phyloP scores from a whole-genome alignment of 2,113 vertebrate species.

The Heloderma charlesbogerti region DNA sequence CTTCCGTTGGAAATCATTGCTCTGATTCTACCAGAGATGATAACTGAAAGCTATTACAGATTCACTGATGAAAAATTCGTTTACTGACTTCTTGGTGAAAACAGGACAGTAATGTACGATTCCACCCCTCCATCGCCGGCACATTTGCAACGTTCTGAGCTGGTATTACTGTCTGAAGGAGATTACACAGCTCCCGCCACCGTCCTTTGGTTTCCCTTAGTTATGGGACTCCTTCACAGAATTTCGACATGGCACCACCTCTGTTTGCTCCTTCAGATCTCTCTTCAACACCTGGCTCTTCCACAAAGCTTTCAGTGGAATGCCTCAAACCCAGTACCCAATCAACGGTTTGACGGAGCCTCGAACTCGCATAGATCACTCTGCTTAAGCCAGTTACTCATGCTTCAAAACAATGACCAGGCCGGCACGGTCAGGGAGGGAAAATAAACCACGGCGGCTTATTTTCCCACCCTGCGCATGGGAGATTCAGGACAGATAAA shows the following conservation, averaged over 20 bases:
- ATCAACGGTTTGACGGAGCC: too few relatives aligned
- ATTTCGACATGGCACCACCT: background rate
- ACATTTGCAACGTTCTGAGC: background rate
- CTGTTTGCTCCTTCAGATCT: background rate
- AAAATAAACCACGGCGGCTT: too few relatives aligned
- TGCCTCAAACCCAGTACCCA: background rate
- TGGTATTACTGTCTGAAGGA: too few relatives aligned
- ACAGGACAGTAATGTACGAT: background rate
- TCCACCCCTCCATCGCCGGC: background rate
- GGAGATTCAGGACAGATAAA: too few relatives aligned
- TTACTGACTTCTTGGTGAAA: background rate
- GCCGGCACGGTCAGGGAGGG: too few relatives aligned
- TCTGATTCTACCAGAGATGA: conserved; percentile 16
- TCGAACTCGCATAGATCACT: too few relatives aligned
- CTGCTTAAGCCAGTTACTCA: too few relatives aligned
- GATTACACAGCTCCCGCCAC: background rate
- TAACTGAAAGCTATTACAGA: conserved; percentile 6
- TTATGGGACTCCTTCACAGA: background rate
- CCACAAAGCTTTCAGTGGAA: background rate
- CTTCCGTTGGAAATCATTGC: conserved; percentile 13
- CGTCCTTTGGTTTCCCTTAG: too few relatives aligned
- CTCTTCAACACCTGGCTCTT: background rate
- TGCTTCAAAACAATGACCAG: too few relatives aligned
- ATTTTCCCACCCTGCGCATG: too few relatives aligned
- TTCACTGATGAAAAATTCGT: conserved; percentile 19